phyloP scores from a whole-genome alignment of 1,140 invertebrate species.

The Drosophila nigromelanica region DNA sequence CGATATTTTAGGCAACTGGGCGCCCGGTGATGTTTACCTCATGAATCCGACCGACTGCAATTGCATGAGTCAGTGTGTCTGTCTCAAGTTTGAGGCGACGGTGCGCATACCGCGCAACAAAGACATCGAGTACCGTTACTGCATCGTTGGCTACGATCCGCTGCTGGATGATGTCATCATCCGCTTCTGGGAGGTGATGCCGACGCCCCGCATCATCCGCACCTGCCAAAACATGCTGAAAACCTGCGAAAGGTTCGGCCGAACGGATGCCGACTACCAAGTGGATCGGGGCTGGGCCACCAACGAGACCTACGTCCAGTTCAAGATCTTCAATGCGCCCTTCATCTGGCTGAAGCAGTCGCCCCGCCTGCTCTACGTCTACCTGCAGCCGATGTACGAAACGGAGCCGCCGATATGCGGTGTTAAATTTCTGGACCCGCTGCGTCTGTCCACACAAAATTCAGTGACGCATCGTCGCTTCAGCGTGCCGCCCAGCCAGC shows the following conservation, averaged over 20 bases:
- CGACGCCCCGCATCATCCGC: slow-evolving; percentile 86
- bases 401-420: neutral
- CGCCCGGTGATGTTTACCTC: slow-evolving; percentile 83
- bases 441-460: neutral
- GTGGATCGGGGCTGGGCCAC: slow-evolving; percentile 94
- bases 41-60: slow-evolving; percentile 69
- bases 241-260: slow-evolving; percentile 87
- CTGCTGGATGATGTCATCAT: slow-evolving; percentile 86
- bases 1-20: slow-evolving; percentile 84
- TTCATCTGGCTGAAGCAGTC: slow-evolving; percentile 88
- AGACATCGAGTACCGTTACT: slow-evolving; percentile 92
- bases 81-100: slow-evolving; percentile 83
- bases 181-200: slow-evolving; percentile 93
- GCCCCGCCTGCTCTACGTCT: slow-evolving; percentile 87
- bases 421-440: neutral
- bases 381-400: slow-evolving; percentile 88
- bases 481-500: slow-evolving; percentile 83
- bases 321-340: slow-evolving; percentile 93
- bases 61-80: neutral
- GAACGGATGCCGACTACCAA: slow-evolving; percentile 79
- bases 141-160: slow-evolving; percentile 87
- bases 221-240: slow-evolving; percentile 65
- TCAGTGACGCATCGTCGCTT: neutral
- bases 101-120: slow-evolving; percentile 86
- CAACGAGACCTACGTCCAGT: slow-evolving; percentile 92